Base-by-base conservation (phyloP, 2,797 vertebrate genomes). In the Lutjanus argentimaculatus region DNA sequence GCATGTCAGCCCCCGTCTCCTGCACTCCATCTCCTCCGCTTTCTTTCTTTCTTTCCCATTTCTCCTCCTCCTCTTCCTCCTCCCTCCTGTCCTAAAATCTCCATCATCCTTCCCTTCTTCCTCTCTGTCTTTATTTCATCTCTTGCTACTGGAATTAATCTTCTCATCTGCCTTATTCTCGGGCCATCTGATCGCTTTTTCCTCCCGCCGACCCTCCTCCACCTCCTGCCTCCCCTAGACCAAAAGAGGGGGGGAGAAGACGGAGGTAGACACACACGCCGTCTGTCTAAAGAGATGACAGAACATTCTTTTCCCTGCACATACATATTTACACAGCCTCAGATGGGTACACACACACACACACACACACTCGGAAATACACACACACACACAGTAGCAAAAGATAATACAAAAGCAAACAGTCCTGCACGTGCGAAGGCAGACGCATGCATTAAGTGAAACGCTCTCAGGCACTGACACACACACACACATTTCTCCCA, bases 401-500 rank as follows among this genome's bases (percentile, higher is more conserved):
- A 76, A 36, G 58, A 89, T 83, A 87, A 92, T 64, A 79, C 67
- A 80, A 87, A 79, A 71, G 91, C 92, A 92, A 91, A 92, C 89
- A 91, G 75, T 77, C 69, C 86, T 77, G 90, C 90, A 91, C 90
- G 88, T 91, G 90, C 82, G 85, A 77, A 77, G 83, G 77, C 86
- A 83, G 89, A 82, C 72, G 75, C 84, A 70, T 82, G 85, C 87
- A 89, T 85, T 88, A 90, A 89, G 78, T 67, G 78, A 83, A 85
- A 89, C 13, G 71, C 89, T 88, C 80, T 78, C 46, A 79, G 86
- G 78, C 85, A 76, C 77, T 56, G 51, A 83, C 85, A 91, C 88
- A 84, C 80, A 66, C 77, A 46, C 81, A 90, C 89, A 84, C 84
- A 80, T 62, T 87, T 92, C 85, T 89, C 89, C 91, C 93, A 94